Conservation (phyloP, 2,113 vertebrate genomes). For the Petrocephalus microphthalmus region DNA sequence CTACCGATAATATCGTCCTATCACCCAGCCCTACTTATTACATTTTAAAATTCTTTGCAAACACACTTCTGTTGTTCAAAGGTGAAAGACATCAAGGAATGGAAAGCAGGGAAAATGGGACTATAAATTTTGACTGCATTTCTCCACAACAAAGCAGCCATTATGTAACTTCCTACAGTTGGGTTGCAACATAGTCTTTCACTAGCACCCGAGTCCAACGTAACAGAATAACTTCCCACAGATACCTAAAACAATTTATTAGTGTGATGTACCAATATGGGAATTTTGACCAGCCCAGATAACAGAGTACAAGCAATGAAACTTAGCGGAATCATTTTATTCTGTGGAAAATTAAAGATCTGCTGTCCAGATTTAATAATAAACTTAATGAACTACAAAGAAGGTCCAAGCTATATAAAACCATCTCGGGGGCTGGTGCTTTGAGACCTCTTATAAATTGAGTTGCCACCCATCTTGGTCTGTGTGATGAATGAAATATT, state of each 20-base stretch:
- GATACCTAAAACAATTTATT: not conserved
- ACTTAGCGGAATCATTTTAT: not conserved
- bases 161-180: not conserved
- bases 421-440: not conserved
- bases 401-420: not conserved
- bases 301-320: not conserved
- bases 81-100: too few relatives aligned
- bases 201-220: not conserved
- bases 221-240: not conserved
- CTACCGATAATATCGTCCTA: too few relatives aligned
- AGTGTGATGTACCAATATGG: not conserved
- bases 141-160: not conserved
- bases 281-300: not conserved
- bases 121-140: not conserved
- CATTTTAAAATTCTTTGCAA: too few relatives aligned
- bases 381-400: not conserved
- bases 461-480: not conserved
- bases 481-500: not conserved
- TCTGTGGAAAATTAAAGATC: not conserved
- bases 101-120: not conserved
- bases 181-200: not conserved
- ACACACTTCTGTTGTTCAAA: too few relatives aligned
- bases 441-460: not conserved
- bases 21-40: too few relatives aligned
- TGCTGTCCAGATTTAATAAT: not conserved